Evolutionary conservation across 2,888 invertebrate species (phyloP).

Genomic region (Eilema caniola): DNA sequence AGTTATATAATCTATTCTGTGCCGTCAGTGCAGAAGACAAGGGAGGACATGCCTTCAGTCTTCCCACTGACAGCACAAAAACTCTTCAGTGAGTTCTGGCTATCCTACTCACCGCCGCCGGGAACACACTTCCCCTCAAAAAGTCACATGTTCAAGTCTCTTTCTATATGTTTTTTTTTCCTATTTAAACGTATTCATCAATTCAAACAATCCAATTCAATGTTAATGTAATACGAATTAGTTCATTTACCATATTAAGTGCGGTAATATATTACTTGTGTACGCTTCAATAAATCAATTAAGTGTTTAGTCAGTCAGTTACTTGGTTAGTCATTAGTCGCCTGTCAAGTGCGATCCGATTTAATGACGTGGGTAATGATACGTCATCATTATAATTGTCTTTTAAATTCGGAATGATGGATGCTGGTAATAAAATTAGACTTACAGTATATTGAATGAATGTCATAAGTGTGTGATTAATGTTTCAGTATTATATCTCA

Average conservation of each 20-base stretch:
- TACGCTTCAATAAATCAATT: conserved; percentile 35
- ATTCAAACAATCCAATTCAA: conserved; percentile 24
- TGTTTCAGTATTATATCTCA: too few species aligned
- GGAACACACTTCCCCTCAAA: too few species aligned
- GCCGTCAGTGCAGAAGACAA: too few species aligned
- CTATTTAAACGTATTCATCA: conserved; percentile 1
- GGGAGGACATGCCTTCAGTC: too few species aligned
- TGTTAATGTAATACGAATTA: conserved; percentile 30
- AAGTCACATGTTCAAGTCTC: too few species aligned
- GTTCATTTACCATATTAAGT: conserved; percentile 33
- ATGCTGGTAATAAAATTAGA: conserved; percentile 12
- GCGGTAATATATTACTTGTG: conserved; percentile 24
- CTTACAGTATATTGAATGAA: not conserved
- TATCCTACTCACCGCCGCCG: too few species aligned
- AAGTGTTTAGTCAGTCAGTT: conserved; percentile 27
- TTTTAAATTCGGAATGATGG: not conserved
- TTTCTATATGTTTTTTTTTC: too few species aligned
- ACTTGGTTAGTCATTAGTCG: conserved; percentile 22
- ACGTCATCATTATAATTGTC: conserved; percentile 8
- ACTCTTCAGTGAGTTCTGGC: too few species aligned
- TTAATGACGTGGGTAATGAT: conserved; percentile 27
- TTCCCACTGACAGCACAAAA: too few species aligned
- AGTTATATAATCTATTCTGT: too few species aligned
- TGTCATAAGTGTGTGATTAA: not conserved
- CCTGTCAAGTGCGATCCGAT: conserved; percentile 26